Conservation (phyloP, 2,797 vertebrate genomes). For the Enteromius afrohamiltoni region DNA sequence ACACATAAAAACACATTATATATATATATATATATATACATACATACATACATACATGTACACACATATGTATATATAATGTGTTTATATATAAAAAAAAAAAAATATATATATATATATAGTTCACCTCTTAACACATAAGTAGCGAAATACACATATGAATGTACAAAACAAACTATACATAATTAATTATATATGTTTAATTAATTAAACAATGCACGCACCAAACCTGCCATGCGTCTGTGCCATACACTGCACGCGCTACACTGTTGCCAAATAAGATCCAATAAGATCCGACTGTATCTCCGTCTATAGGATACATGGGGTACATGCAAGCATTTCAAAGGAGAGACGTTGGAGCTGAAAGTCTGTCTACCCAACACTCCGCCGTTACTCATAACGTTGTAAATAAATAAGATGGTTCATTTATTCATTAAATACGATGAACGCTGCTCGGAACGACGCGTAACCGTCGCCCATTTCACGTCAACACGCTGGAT, state of each 20-base stretch:
- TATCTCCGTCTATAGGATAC: not conserved
- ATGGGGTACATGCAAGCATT: not conserved
- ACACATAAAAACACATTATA: no score
- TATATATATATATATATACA: not conserved
- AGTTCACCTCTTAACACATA: no score
- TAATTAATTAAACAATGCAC: not conserved
- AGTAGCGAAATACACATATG: no score
- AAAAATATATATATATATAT: not conserved
- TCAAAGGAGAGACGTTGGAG: not conserved
- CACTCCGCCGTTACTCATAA: not conserved
- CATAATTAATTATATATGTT: no score
- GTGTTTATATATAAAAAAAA: no score
- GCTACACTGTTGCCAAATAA: slow-evolving; percentile 23
- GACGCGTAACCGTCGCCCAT: slow-evolving; percentile 4
- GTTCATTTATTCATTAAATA: not conserved
- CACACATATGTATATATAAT: not conserved
- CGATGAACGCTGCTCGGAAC: not conserved
- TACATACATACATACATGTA: no score
- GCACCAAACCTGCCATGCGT: slow-evolving; percentile 4
- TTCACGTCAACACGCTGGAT: not conserved
- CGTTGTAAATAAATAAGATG: not conserved
- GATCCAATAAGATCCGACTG: not conserved
- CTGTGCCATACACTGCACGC: slow-evolving; percentile 20
- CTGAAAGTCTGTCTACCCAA: not conserved
- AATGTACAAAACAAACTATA: no score